Conservation (phyloP, 2,113 vertebrate genomes). For the Hymenochirus boettgeri region DNA sequence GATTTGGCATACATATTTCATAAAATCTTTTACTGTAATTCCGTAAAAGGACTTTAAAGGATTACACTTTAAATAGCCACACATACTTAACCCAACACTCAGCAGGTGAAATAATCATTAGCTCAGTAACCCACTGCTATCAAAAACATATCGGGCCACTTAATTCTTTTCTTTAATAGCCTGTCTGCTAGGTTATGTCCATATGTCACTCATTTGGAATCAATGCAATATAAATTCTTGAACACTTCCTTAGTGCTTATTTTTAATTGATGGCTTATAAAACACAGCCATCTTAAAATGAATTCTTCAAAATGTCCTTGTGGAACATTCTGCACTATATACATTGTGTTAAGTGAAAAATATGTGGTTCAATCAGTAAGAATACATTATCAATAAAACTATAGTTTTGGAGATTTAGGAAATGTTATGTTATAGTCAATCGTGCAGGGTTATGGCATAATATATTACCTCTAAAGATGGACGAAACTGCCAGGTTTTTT, state of each 20-base stretch:
- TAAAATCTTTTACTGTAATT: constrained; percentile 39
- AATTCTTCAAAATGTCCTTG: no score
- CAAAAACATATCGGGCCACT: constrained; percentile 53
- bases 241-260: no score
- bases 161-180: constrained; percentile 51
- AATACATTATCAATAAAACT: no score
- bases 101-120: constrained; percentile 52
- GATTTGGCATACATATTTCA: constrained; percentile 3
- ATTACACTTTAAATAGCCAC: constrained; percentile 36
- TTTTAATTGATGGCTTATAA: constrained; percentile 51
- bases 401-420: no score
- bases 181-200: constrained; percentile 33
- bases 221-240: constrained; percentile 43
- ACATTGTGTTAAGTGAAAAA: no score
- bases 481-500: no score
- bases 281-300: no score
- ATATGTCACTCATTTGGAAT: constrained; percentile 36
- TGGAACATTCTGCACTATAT: no score
- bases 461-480: no score
- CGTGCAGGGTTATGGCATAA: no score
- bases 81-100: constrained; percentile 49
- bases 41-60: constrained; percentile 30
- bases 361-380: no score
- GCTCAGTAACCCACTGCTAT: constrained; percentile 50
- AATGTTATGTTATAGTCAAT: no score